These are phyloP conservation scores for Lydus trimaculatus DNA, from an alignment of 2,888 invertebrate species.

Conservation along the genomic window DNA sequence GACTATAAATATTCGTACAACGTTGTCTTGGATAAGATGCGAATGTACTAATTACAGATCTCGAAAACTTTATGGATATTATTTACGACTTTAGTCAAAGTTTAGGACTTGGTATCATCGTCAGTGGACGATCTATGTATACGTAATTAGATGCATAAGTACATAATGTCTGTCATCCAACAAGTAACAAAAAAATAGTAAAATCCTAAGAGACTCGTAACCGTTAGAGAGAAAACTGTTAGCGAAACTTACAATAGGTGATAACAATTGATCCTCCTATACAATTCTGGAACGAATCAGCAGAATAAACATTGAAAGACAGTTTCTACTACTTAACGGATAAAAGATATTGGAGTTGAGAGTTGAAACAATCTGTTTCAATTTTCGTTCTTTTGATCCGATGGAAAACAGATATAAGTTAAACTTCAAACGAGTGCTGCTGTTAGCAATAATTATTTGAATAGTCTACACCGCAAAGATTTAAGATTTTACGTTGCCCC, in stretches of 20 bases:
- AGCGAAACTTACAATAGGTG: not conserved
- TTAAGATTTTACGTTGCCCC: too few relatives aligned
- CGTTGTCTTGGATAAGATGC: not conserved
- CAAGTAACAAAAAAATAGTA: not conserved
- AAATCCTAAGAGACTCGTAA: not conserved
- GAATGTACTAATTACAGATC: not conserved
- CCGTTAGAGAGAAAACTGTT: not conserved
- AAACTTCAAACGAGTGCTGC: not conserved
- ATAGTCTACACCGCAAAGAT: too few relatives aligned
- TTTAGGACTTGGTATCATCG: not conserved
- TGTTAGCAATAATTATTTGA: not conserved
- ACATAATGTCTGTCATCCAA: not conserved
- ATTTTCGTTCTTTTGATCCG: not conserved
- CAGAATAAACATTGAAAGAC: not conserved
- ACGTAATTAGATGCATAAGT: not conserved
- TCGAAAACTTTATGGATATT: conserved; percentile 4
- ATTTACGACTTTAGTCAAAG: not conserved
- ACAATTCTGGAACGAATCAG: not conserved
- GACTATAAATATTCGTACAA: conserved; percentile 9
- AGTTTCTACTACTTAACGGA: not conserved
- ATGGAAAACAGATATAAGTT: not conserved
- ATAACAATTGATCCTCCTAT: conserved; percentile 5
- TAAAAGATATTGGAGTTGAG: not conserved
- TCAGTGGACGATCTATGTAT: not conserved
- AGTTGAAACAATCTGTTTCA: not conserved